A percentile compares a stretch with the other conserved stretches of the same genome.
Conservation (phyloP, 2,888 invertebrate species). For the Neoascia interrupta region DNA sequence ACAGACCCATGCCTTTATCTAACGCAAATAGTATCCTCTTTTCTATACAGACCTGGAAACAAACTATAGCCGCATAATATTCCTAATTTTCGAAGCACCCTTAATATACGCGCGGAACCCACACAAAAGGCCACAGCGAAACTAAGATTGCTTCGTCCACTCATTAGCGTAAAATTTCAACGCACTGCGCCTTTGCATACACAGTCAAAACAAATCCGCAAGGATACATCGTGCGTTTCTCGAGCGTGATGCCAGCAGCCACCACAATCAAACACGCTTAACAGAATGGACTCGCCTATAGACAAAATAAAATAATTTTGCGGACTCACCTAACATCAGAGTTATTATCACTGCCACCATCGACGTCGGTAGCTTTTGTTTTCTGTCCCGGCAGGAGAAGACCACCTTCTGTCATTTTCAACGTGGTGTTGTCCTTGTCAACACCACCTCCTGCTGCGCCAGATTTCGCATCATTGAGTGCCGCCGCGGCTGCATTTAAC, state of each 20-base stretch:
- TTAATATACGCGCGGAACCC: not conserved
- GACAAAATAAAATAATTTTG: too few relatives aligned
- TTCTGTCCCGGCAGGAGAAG: slow-evolving; percentile 77
- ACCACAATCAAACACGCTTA: slow-evolving; percentile 8
- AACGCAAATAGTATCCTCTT: too few relatives aligned
- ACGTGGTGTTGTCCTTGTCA: slow-evolving; percentile 57
- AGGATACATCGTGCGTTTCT: not conserved
- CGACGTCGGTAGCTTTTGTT: slow-evolving; percentile 77
- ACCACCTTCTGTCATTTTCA: slow-evolving; percentile 75
- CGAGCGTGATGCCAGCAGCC: not conserved
- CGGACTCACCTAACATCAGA: slow-evolving; percentile 77
- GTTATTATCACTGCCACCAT: slow-evolving; percentile 74
- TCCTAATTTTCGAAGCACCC: slow-evolving; percentile 15
- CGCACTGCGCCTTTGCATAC: slow-evolving; percentile 8
- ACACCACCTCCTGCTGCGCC: slow-evolving; percentile 12
- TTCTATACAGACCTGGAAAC: too few relatives aligned
- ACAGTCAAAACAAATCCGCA: too few relatives aligned
- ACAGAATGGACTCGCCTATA: slow-evolving; percentile 3
- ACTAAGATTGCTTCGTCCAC: slow-evolving; percentile 7
- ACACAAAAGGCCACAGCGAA: slow-evolving; percentile 23
- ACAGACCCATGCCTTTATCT: too few relatives aligned
- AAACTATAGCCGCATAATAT: slow-evolving; percentile 5
- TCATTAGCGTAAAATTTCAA: slow-evolving; percentile 4
- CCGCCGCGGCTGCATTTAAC: slow-evolving; percentile 24
- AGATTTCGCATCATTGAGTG: slow-evolving; percentile 38